Base-by-base conservation (phyloP, 2,797 vertebrate genomes). In the Poecilia velifera region DNA sequence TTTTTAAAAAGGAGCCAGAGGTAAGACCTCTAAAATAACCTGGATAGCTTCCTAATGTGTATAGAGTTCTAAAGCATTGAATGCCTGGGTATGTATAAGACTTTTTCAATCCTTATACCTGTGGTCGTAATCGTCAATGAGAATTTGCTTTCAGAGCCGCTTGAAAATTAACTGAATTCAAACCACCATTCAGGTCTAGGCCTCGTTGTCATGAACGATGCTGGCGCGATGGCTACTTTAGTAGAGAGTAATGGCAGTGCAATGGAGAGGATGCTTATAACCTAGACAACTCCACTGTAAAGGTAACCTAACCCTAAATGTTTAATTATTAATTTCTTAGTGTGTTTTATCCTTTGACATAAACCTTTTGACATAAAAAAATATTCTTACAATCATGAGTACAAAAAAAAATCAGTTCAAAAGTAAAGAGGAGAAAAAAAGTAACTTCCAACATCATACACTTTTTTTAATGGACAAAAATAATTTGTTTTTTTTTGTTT, bases 191-290 rank as follows among this genome's bases (percentile, higher is more conserved):
- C 96, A 97, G 97, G 97, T 97, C 92, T 97, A 97, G 97, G 94
- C 96, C 97, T 92, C 93, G 80, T 91, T 94, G 97, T 97, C 96
- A 96, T 96, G 96, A 95, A 97, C 96, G 97, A 96, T 96, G 96
- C 93, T 92, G 94, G 96, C 96, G 96, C 96, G 96, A 96, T 88
- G 97, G 95, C 96, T 97, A 96, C 93, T 97, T 97, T 97, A 97
- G 97, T 97, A 96, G 96, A 97, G 97, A 97, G 95, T 97, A 98
- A 96, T 97, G 97, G 96, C 97, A 97, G 97, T 96, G 93, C 92
- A 94, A 97, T 96, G 97, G 97, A 98, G 97, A 98, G 97, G 97
- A 98, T 97, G 97, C 95, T 97, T 98, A 97, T 93, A 97, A 98
- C 97, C 95, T 97, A 98, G 97, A 97, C 95, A 96, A 96, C 97